Base-by-base conservation (phyloP, 64 coral and sea anemone species). In the Actinia tenebrosa region DNA sequence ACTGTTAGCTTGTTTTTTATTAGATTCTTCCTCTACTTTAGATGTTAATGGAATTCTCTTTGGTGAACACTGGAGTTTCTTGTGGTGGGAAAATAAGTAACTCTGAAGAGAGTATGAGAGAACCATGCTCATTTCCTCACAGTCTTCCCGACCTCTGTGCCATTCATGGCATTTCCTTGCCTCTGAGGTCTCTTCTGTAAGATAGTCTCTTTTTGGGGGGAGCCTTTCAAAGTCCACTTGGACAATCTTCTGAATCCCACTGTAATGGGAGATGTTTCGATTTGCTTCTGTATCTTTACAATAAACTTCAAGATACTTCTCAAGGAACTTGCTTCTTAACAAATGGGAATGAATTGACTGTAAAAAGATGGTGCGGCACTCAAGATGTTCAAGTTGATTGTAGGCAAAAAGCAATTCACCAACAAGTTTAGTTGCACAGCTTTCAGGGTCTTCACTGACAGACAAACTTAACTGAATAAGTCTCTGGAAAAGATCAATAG, bases 301-400 rank as follows among this genome's bases (percentile, higher is more conserved):
- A 45, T 50, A 81, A 10, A 50, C 6, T 22, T 81, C 18, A 3
- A 81, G 18, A 53, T 81, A 81, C 79, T 50, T 17, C 14, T 81
- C 6, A 47, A 81, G 79, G 79, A 81, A 64, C 26, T 64, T 85
- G 54, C 83, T 61, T 44, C 56, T 85, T 60, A 85, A 15, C 53
- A 85, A 58, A 37, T 85, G 83, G 60, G 83, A 85, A 19, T 25
- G 56, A 18, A 85, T 4, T n/a, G 83, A 59, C 83, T 85, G 83
- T 3, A 85, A n/a, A 27, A 85, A 85, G 26, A 61, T 43, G 15
- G 83, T 62, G 0, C 83, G 50, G 16, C 54, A 26, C 42, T 59
- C 53, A 5, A 85, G 60, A 37, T 10, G 22, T 22, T 56, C 14
- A 43, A 85, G 19, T 54, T 85, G 83, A 18, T 42, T 43, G 25